Evolutionary conservation across 1,140 invertebrate genomes (phyloP).

Genomic region (Acromyrmex echinatior): DNA sequence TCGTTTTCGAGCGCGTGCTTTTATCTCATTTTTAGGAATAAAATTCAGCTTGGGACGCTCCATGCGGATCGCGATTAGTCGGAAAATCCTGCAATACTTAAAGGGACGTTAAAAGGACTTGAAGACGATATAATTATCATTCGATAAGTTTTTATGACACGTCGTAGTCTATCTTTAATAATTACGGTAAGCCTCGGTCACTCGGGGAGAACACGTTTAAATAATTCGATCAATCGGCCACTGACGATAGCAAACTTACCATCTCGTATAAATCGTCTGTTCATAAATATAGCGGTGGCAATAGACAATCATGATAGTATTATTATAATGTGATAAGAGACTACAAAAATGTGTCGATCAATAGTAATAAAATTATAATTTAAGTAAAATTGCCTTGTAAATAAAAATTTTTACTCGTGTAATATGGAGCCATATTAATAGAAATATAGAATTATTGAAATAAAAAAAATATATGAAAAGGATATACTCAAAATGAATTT

Average conservation of each 20-base stretch:
- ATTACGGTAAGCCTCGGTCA: conserved; percentile 71
- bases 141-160: conserved; percentile 36
- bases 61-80: conserved; percentile 44
- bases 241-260: conserved; percentile 65
- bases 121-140: conserved; percentile 24
- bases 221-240: conserved; percentile 69
- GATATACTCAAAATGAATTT: background rate
- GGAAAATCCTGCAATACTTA: conserved; percentile 22
- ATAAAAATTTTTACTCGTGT: background rate
- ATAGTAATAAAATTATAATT: conserved; percentile 1
- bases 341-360: background rate
- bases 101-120: background rate
- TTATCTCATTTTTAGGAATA: background rate
- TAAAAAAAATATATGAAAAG: background rate
- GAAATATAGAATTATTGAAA: background rate
- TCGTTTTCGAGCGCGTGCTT: conserved; percentile 1
- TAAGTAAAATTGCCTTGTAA: background rate
- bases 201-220: conserved; percentile 60
- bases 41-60: conserved; percentile 42
- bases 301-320: conserved; percentile 26
- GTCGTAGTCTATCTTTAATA: conserved; percentile 53
- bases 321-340: background rate
- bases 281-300: conserved; percentile 7
- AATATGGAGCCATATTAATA: background rate
- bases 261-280: conserved; percentile 54